Conservation (phyloP, 2,797 vertebrate species). For the Sebastes cheni region DNA sequence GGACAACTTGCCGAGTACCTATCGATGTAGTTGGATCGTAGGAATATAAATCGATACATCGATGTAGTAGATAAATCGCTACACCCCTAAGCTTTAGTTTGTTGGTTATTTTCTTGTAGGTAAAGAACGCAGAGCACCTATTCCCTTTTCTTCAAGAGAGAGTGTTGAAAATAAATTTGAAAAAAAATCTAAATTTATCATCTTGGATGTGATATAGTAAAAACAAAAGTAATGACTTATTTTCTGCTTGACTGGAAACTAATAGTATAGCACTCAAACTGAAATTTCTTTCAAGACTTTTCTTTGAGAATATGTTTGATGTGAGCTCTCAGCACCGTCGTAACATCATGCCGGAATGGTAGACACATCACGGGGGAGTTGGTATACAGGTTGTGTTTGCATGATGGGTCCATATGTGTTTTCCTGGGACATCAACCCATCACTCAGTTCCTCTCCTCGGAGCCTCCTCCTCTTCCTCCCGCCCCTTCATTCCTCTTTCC, state of each 20-base stretch:
- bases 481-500: conserved; percentile 40
- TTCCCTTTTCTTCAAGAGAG: not conserved
- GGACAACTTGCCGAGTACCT: too few species aligned
- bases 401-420: conserved; percentile 28
- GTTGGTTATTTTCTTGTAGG: not conserved
- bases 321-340: not conserved
- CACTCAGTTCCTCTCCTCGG: not conserved
- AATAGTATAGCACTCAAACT: not conserved
- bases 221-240: conserved; percentile 13
- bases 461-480: conserved; percentile 6
- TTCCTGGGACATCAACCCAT: conserved; percentile 29
- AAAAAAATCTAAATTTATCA: not conserved
- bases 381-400: conserved; percentile 15
- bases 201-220: not conserved
- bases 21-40: too few species aligned
- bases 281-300: not conserved
- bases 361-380: not conserved
- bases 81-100: not conserved
- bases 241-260: conserved; percentile 31
- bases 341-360: not conserved
- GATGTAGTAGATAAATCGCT: too few species aligned
- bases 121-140: not conserved
- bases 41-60: too few species aligned
- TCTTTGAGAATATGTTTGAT: not conserved
- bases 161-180: not conserved